phyloP scores from a whole-genome alignment of 1,140 invertebrate species.

The Phenacoccus solenopsis region DNA sequence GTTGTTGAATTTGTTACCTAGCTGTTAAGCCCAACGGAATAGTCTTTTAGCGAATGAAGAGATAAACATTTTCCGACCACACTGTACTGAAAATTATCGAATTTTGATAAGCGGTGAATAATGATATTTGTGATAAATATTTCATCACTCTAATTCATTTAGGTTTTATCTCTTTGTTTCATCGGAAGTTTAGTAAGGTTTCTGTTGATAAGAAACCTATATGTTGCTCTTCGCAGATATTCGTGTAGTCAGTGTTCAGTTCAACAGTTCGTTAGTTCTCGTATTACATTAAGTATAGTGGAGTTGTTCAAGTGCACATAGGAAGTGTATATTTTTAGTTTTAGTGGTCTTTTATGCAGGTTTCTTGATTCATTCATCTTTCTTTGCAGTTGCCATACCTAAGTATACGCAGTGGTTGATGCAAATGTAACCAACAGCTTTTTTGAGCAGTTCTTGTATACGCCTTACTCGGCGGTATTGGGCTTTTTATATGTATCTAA shows the following conservation, averaged over 20 bases:
- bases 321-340: background rate
- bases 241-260: background rate
- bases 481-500: background rate
- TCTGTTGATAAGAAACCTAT: background rate
- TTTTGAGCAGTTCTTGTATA: slow-evolving; percentile 7
- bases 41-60: too few species aligned
- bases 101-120: background rate
- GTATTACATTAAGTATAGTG: background rate
- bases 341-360: too few species aligned
- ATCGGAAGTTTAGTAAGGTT: background rate
- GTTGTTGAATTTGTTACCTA: too few species aligned
- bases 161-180: background rate
- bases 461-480: slow-evolving; percentile 1
- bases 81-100: background rate
- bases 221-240: background rate
- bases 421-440: too few species aligned
- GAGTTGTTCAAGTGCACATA: background rate
- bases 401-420: too few species aligned
- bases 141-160: background rate
- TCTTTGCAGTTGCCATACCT: too few species aligned
- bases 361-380: too few species aligned
- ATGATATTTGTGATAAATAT: background rate
- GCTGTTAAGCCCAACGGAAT: too few species aligned
- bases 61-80: background rate
- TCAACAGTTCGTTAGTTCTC: background rate